These are phyloP conservation scores for Cheilinus undulatus DNA, from an alignment of 2,113 vertebrate genomes.

Conservation along the genomic window DNA sequence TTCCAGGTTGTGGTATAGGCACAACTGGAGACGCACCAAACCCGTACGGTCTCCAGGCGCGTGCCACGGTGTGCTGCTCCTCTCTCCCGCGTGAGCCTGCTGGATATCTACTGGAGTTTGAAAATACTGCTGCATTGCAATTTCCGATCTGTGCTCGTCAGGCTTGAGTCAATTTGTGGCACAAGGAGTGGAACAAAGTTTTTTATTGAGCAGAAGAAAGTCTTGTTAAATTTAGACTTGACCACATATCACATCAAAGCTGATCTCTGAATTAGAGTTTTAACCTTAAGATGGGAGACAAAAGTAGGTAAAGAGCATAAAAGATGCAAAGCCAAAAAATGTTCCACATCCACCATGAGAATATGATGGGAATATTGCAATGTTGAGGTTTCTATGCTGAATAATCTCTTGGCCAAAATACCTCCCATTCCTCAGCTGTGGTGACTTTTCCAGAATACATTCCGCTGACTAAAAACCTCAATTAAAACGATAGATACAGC, in stretches of 20 bases:
- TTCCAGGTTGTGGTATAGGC: slow-evolving; percentile 73
- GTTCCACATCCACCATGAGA: slow-evolving; percentile 50
- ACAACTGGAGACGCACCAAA: slow-evolving; percentile 58
- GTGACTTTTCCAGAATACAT: slow-evolving; percentile 61
- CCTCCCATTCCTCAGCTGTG: slow-evolving; percentile 65
- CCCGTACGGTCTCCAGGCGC: slow-evolving; percentile 58
- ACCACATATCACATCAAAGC: slow-evolving; percentile 1
- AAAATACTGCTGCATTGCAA: slow-evolving; percentile 64
- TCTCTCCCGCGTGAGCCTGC: slow-evolving; percentile 38
- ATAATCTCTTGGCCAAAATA: slow-evolving; percentile 57
- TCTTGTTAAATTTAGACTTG: slow-evolving; percentile 25
- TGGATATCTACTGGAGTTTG: slow-evolving; percentile 51
- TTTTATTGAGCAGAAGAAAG: slow-evolving; percentile 20
- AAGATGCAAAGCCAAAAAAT: slow-evolving; percentile 28
- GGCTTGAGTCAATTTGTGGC: slow-evolving; percentile 48
- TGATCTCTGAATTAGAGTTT: not conserved
- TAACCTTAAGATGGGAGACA: not conserved
- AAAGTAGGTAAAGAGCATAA: slow-evolving; percentile 34
- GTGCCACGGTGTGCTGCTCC: slow-evolving; percentile 50
- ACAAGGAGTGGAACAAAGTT: slow-evolving; percentile 46
- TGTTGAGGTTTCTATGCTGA: slow-evolving; percentile 60
- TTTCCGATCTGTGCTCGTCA: slow-evolving; percentile 55
- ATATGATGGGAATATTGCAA: slow-evolving; percentile 59
- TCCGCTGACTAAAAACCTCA: slow-evolving; percentile 63
- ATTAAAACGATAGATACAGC: slow-evolving; percentile 73